Evolutionary conservation across 2,113 vertebrate genomes (phyloP).

Genomic region (Holacanthus passer): DNA sequence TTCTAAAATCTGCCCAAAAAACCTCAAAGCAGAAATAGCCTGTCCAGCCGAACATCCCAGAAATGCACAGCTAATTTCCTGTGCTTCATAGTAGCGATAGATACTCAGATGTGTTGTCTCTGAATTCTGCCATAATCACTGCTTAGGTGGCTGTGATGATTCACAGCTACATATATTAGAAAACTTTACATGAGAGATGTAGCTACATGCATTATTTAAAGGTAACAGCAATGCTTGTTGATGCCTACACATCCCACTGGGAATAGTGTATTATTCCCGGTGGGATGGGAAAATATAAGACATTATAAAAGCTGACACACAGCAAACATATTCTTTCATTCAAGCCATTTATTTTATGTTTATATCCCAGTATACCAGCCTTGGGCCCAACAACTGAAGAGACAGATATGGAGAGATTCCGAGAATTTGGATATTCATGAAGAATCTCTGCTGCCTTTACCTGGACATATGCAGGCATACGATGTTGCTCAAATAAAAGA

Average conservation of each 20-base stretch:
- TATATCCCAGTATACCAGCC: constrained; percentile 18
- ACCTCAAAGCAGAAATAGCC: too few species aligned
- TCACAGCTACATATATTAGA: not conserved
- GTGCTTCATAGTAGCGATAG: too few species aligned
- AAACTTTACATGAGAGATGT: not conserved
- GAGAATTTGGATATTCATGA: constrained; percentile 4
- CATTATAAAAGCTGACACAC: not conserved
- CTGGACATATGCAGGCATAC: constrained; percentile 17
- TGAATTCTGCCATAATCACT: not conserved
- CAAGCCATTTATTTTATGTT: constrained; percentile 51
- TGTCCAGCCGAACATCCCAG: not conserved
- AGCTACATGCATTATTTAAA: not conserved
- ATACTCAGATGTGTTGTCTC: not conserved
- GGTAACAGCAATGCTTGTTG: too few species aligned
- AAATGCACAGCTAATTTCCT: not conserved
- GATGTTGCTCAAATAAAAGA: constrained; percentile 20
- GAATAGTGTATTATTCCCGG: too few species aligned
- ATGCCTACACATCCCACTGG: too few species aligned
- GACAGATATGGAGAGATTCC: not conserved
- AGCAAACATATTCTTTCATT: constrained; percentile 4
- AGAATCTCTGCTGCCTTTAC: constrained; percentile 18
- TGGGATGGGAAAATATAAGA: too few species aligned
- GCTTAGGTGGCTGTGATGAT: not conserved
- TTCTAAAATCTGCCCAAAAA: too few species aligned
- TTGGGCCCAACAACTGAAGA: constrained; percentile 26